Evolutionary conservation across 2,113 vertebrate genomes (phyloP).

Genomic region (Cichladusa arquata): DNA sequence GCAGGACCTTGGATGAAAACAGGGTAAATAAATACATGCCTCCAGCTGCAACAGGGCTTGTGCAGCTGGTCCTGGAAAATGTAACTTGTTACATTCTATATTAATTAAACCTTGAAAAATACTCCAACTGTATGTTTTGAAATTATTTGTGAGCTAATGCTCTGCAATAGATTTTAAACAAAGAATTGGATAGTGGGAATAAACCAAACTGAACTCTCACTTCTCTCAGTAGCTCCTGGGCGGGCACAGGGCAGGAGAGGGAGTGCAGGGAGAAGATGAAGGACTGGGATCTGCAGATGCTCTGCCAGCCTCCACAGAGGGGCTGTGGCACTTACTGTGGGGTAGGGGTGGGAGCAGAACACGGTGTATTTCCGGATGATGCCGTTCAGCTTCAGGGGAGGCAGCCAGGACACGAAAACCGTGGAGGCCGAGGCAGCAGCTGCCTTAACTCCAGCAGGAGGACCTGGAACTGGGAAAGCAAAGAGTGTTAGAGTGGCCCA

Average conservation of each 20-base stretch:
- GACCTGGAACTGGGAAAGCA: constrained; percentile 86
- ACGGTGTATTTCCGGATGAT: constrained; percentile 97
- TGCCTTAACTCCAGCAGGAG: constrained; percentile 94
- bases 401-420: constrained; percentile 97
- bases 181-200: not conserved
- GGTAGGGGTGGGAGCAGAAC: constrained; percentile 97
- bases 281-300: not conserved
- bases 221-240: not conserved
- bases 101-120: not conserved
- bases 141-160: not conserved
- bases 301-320: not conserved
- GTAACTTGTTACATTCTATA: not conserved
- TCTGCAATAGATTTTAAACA: not conserved
- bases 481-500: not conserved
- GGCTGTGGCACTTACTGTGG: constrained; percentile 80
- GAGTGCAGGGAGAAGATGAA: not conserved
- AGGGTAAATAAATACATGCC: not conserved
- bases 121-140: not conserved
- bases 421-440: constrained; percentile 89
- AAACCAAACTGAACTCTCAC: not conserved
- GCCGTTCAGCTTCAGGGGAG: constrained; percentile 93
- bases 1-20: not conserved
- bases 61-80: not conserved
- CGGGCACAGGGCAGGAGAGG: not conserved
- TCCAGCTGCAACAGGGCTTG: not conserved